phyloP scores from a whole-genome alignment of 2,888 invertebrate species.

The Metopia argyrocephala region DNA sequence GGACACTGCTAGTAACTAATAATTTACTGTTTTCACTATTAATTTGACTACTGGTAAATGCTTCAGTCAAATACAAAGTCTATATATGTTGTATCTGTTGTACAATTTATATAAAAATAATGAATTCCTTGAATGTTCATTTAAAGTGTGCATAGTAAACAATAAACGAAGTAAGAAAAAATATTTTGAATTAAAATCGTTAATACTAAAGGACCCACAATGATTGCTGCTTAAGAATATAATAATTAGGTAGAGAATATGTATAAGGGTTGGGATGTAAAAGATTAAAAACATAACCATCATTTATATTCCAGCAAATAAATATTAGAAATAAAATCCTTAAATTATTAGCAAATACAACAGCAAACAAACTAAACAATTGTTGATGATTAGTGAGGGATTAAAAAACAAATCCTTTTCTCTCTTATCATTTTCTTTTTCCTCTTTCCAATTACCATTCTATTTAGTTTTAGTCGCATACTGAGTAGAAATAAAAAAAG shows the following conservation, averaged over 20 bases:
- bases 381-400: conserved; percentile 26
- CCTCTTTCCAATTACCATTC: neutral
- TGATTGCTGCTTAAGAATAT: neutral
- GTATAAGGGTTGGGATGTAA: neutral
- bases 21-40: neutral
- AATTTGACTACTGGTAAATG: conserved; percentile 19
- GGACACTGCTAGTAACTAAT: no score
- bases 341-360: conserved; percentile 27
- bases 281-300: conserved; percentile 22
- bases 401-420: conserved; percentile 15
- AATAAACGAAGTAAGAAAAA: conserved; percentile 18
- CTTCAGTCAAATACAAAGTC: neutral
- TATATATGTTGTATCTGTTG: conserved; percentile 8
- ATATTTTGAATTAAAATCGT: conserved; percentile 10
- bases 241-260: neutral
- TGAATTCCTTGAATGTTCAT: conserved; percentile 43
- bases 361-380: conserved; percentile 6
- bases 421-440: neutral
- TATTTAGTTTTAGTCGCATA: no score
- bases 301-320: conserved; percentile 13
- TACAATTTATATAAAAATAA: conserved; percentile 28
- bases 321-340: conserved; percentile 18
- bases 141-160: conserved; percentile 13
- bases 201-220: neutral
- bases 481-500: no score